Conservation (phyloP, 2,797 vertebrate species). For the Phrynocephalus forsythii region DNA sequence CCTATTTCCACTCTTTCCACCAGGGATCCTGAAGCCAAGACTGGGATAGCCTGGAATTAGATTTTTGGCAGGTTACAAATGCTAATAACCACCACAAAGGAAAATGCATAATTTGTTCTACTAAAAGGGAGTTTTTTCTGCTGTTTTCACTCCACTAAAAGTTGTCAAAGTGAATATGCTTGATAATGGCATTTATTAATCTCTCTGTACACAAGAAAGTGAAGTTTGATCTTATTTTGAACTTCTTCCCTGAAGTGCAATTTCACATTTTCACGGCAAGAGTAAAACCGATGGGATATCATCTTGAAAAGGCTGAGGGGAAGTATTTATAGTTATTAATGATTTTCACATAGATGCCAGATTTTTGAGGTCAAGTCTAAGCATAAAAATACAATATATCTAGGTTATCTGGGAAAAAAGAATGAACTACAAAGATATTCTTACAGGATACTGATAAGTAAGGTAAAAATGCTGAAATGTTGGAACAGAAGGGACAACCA, state of each 20-base stretch:
- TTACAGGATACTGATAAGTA: slow-evolving; percentile 41
- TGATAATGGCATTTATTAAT: slow-evolving; percentile 30
- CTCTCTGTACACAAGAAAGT: slow-evolving; percentile 41
- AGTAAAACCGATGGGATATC: slow-evolving; percentile 44
- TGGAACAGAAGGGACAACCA: no score
- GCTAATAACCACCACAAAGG: slow-evolving; percentile 5
- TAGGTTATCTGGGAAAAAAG: slow-evolving; percentile 51
- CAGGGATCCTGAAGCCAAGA: slow-evolving; percentile 21
- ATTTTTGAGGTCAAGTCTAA: slow-evolving; percentile 50
- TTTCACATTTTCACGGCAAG: slow-evolving; percentile 25
- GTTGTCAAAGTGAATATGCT: slow-evolving; percentile 35
- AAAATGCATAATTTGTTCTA: slow-evolving; percentile 30
- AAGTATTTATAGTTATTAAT: slow-evolving; percentile 55
- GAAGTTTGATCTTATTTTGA: slow-evolving; percentile 45
- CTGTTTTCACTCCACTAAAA: slow-evolving; percentile 33
- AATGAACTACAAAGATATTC: slow-evolving; percentile 35
- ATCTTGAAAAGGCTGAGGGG: background rate
- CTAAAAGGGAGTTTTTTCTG: background rate
- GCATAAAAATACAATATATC: slow-evolving; percentile 57
- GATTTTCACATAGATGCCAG: slow-evolving; percentile 42
- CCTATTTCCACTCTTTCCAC: slow-evolving; percentile 30
- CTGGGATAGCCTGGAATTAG: slow-evolving; percentile 9
- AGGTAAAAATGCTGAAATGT: slow-evolving; percentile 33
- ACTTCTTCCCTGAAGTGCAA: slow-evolving; percentile 9
- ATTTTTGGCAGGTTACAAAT: slow-evolving; percentile 21